Conservation (phyloP, 1,140 invertebrate genomes). For the Agrypnia vestita region DNA sequence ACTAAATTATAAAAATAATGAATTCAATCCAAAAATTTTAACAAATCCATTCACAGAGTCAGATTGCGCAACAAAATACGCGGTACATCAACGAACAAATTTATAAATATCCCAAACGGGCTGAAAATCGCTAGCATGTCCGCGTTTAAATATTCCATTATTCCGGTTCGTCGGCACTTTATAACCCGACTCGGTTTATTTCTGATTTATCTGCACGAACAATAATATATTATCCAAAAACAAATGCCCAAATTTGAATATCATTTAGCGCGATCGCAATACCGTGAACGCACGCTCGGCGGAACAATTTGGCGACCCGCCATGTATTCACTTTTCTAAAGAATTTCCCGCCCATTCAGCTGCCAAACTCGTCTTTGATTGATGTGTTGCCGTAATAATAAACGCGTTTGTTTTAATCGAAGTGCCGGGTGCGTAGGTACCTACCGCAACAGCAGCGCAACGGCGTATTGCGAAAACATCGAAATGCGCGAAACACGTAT, state of each 20-base stretch:
- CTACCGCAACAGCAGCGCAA: neutral
- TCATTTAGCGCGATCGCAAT: constrained; percentile 12
- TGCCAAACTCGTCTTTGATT: constrained; percentile 35
- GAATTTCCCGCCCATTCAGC: constrained; percentile 37
- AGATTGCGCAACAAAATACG: too few relatives aligned
- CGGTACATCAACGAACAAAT: too few relatives aligned
- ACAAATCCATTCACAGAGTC: too few relatives aligned
- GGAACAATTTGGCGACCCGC: constrained; percentile 37
- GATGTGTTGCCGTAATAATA: constrained; percentile 41
- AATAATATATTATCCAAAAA: neutral
- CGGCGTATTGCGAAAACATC: neutral
- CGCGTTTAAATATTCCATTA: too few relatives aligned
- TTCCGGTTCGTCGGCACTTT: neutral
- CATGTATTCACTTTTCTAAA: constrained; percentile 11
- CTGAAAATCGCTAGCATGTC: too few relatives aligned
- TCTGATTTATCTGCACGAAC: neutral
- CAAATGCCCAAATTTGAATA: constrained; percentile 38
- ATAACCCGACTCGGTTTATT: neutral
- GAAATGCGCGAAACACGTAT: neutral
- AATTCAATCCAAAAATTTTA: too few relatives aligned
- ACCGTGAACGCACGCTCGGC: constrained; percentile 7
- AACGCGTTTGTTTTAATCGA: constrained; percentile 25
- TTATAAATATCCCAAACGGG: too few relatives aligned
- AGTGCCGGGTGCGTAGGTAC: neutral
- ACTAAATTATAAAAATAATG: too few relatives aligned